Percentiles rank a stretch among this genome's conserved stretches.
These are phyloP conservation scores for Falco novaeseelandiae DNA, from an alignment of 2,797 vertebrate species.

Conservation along the genomic window DNA sequence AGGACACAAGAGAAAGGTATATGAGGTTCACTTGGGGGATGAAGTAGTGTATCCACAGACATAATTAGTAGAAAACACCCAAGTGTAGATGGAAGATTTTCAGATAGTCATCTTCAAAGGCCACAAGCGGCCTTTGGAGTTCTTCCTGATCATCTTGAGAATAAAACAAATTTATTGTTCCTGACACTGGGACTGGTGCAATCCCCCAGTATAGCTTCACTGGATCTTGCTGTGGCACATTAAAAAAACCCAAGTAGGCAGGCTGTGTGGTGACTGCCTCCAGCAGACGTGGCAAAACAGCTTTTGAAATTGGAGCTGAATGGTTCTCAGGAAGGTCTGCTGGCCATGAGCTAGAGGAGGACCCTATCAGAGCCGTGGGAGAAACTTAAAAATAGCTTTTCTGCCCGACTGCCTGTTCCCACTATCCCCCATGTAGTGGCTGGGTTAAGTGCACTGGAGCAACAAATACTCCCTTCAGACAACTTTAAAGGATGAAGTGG, in stretches of 20 bases:
- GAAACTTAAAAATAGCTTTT: background rate
- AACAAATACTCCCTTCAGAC: background rate
- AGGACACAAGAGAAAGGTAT: background rate
- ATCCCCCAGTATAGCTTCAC: rapidly evolving
- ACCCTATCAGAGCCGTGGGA: background rate
- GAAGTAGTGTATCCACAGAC: background rate
- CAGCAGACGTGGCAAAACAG: background rate
- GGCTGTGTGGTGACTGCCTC: background rate
- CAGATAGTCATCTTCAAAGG: background rate
- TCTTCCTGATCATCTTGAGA: background rate
- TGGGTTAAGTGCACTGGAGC: background rate
- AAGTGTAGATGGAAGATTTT: background rate
- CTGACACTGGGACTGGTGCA: background rate
- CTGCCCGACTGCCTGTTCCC: background rate
- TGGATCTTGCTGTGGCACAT: background rate
- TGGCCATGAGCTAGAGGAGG: background rate
- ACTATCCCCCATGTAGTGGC: background rate
- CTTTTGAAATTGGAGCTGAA: background rate
- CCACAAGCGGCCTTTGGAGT: background rate
- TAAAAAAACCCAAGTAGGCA: background rate
- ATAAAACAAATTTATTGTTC: background rate
- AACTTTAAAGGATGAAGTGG: background rate
- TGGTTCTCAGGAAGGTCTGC: background rate
- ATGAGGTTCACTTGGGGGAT: background rate
- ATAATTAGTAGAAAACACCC: background rate